Percentiles rank a stretch among this genome's conserved stretches.
Evolutionary conservation across 1,140 invertebrate species (phyloP).

Genomic region (Goniozus legneri): DNA sequence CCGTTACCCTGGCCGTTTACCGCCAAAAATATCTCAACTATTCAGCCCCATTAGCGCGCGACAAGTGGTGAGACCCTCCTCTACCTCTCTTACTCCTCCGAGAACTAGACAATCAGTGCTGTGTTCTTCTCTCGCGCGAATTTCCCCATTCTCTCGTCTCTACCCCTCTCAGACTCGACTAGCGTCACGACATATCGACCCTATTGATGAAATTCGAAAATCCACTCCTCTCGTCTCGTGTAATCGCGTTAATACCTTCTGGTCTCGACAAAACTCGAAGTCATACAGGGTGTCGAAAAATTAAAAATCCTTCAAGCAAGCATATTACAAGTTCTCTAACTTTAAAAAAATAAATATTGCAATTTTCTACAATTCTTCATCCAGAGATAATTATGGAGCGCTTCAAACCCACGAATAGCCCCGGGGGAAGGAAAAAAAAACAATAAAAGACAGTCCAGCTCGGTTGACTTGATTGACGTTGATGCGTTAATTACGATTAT

Average conservation of each 20-base stretch:
- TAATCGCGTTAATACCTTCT: too few species aligned
- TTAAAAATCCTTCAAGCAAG: too few species aligned
- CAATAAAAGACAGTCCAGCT: too few species aligned
- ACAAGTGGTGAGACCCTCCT: not conserved
- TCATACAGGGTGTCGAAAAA: too few species aligned
- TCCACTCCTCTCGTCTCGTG: slow-evolving; percentile 6
- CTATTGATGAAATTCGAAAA: slow-evolving; percentile 13
- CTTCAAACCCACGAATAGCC: not conserved
- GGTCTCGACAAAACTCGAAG: too few species aligned
- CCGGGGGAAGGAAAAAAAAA: not conserved
- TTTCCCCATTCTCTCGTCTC: not conserved
- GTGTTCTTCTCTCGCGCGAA: slow-evolving; percentile 9
- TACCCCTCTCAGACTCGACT: not conserved
- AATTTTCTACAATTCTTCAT: too few species aligned
- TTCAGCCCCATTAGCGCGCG: slow-evolving; percentile 34
- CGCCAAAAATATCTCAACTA: slow-evolving; percentile 47
- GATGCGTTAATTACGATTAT: too few species aligned
- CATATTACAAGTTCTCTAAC: too few species aligned
- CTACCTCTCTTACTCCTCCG: slow-evolving; percentile 14
- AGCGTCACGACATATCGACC: not conserved
- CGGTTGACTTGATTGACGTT: too few species aligned
- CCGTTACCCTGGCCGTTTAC: slow-evolving; percentile 7
- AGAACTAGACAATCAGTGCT: slow-evolving; percentile 38
- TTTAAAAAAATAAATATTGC: too few species aligned
- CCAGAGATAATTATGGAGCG: too few species aligned